phyloP scores from a whole-genome alignment of 1,140 invertebrate genomes.

The Drosophila serrata region DNA sequence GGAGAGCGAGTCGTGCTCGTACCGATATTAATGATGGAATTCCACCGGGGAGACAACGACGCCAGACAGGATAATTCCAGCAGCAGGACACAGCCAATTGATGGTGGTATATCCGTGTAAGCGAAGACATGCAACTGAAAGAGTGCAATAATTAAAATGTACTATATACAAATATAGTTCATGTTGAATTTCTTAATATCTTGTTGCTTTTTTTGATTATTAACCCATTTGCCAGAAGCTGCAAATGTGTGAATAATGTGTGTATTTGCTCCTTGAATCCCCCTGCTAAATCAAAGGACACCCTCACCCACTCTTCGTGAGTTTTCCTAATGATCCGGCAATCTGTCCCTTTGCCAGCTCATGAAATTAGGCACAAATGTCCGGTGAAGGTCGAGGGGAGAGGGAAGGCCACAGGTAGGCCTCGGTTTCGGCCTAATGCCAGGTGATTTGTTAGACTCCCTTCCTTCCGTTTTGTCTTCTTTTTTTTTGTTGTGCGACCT shows the following conservation, averaged over 20 bases:
- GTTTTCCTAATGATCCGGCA: constrained; percentile 64
- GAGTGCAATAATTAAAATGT: constrained; percentile 14
- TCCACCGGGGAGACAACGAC: constrained; percentile 24
- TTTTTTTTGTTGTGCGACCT: constrained; percentile 5
- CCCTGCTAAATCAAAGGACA: neutral
- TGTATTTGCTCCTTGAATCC: neutral
- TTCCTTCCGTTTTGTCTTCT: too few relatives aligned
- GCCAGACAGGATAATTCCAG: constrained; percentile 35
- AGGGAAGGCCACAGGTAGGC: constrained; percentile 45
- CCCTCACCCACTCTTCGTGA: constrained; percentile 1
- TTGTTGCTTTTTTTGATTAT: neutral
- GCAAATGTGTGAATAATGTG: constrained; percentile 10
- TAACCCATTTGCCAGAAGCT: constrained; percentile 6
- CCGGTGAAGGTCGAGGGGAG: constrained; percentile 33
- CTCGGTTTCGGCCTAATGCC: constrained; percentile 58
- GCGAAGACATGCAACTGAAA: neutral
- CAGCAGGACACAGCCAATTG: constrained; percentile 29
- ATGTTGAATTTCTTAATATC: neutral
- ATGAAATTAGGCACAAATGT: constrained; percentile 78
- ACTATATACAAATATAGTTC: neutral
- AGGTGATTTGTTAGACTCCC: constrained; percentile 70
- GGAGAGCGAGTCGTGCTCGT: constrained; percentile 17
- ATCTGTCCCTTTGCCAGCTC: constrained; percentile 67
- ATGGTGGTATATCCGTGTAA: constrained; percentile 23
- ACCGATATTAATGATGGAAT: constrained; percentile 62